Conservation (phyloP, 2,888 invertebrate genomes). For the Rambutsinella grinnellia region DNA sequence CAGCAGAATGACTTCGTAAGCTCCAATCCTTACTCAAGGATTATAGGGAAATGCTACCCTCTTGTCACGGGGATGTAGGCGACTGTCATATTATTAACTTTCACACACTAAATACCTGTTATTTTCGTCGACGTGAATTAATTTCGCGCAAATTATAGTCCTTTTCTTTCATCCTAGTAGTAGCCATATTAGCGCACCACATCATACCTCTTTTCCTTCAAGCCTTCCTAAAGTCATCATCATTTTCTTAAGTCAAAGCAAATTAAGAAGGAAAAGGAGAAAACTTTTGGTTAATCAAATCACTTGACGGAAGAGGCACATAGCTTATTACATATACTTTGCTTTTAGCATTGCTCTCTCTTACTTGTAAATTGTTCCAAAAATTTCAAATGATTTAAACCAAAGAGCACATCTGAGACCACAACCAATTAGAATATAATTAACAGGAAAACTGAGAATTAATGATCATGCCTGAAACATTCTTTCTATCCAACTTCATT, state of each 20-base stretch:
- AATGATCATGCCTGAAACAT: background rate
- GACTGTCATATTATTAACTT: too few species aligned
- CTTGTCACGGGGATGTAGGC: too few species aligned
- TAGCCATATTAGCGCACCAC: background rate
- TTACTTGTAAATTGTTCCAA: too few species aligned
- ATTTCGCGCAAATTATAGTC: slow-evolving; percentile 45
- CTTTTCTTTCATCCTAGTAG: background rate
- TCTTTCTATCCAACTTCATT: slow-evolving; percentile 8
- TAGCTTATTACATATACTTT: too few species aligned
- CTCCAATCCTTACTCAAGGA: too few species aligned
- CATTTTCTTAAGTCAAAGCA: slow-evolving; percentile 19
- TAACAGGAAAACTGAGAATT: background rate
- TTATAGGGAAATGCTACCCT: too few species aligned
- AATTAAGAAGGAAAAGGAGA: slow-evolving; percentile 15
- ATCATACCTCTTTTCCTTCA: background rate
- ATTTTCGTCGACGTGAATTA: slow-evolving; percentile 51
- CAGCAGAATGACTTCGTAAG: too few species aligned
- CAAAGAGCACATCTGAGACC: background rate
- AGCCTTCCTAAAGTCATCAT: slow-evolving; percentile 5
- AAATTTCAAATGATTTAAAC: slow-evolving; percentile 3
- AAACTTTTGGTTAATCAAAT: slow-evolving; percentile 50
- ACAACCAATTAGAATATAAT: background rate
- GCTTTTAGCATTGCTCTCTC: too few species aligned
- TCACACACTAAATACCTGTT: slow-evolving; percentile 44
- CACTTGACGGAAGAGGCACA: slow-evolving; percentile 7